Percentiles rank a stretch among this genome's conserved stretches.
Evolutionary conservation across 2,888 invertebrate species (phyloP).

Genomic region (Hirudinaria manillensis): DNA sequence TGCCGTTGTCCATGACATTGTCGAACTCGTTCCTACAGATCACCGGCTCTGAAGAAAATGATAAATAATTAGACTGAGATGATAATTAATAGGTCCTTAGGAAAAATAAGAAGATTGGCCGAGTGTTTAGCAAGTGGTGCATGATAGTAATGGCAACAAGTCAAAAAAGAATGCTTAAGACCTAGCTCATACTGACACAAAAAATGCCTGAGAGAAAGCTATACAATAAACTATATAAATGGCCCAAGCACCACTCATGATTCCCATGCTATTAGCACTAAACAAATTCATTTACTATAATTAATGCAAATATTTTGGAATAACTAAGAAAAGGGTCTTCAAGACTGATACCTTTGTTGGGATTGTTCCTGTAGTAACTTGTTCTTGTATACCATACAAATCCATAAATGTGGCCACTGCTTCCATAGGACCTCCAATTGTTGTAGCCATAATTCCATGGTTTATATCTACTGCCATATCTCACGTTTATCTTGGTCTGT

Average conservation of each 20-base stretch:
- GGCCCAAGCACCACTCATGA: too few relatives aligned
- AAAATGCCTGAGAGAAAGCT: too few relatives aligned
- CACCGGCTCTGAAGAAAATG: conserved; percentile 31
- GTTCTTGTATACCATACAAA: conserved; percentile 27
- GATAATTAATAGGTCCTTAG: too few relatives aligned
- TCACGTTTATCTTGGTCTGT: neutral
- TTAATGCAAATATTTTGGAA: neutral
- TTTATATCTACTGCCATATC: conserved; percentile 57
- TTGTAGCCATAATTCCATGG: conserved; percentile 23
- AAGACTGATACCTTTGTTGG: conserved; percentile 25
- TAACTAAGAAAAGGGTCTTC: too few relatives aligned
- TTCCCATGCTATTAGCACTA: neutral
- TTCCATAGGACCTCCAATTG: conserved; percentile 30
- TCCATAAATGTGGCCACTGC: conserved; percentile 32
- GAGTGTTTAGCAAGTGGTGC: neutral
- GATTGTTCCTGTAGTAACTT: conserved; percentile 26
- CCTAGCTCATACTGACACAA: too few relatives aligned
- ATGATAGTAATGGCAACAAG: neutral
- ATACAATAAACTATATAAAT: too few relatives aligned
- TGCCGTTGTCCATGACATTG: conserved; percentile 35
- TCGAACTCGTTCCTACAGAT: conserved; percentile 35
- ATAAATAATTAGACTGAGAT: neutral
- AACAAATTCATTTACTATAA: neutral
- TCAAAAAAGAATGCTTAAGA: too few relatives aligned
- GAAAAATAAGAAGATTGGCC: too few relatives aligned